A percentile compares a stretch with the other conserved stretches of the same genome.
phyloP scores from a whole-genome alignment of 2,797 vertebrate genomes.

The Ctenopoma kingsleyae region DNA sequence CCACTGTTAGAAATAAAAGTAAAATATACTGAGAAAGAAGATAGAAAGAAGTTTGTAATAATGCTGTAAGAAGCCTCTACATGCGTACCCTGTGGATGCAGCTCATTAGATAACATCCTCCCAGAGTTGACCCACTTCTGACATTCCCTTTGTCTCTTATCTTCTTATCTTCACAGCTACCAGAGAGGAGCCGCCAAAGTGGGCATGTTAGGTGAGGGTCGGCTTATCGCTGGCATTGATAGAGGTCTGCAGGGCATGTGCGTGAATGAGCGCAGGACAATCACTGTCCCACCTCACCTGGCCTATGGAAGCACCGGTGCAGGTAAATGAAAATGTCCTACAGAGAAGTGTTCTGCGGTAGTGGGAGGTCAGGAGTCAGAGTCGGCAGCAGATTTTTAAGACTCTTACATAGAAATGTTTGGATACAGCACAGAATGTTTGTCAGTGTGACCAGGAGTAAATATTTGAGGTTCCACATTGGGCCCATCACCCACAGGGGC shows the following conservation, averaged over 20 bases:
- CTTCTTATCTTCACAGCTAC: conserved; percentile 79
- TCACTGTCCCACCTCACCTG: conserved; percentile 93
- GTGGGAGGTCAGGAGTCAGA: too few relatives aligned
- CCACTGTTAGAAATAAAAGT: neutral
- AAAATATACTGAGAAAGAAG: neutral
- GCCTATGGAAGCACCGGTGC: conserved; percentile 93
- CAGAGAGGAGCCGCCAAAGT: conserved; percentile 88
- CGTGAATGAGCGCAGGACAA: conserved; percentile 91
- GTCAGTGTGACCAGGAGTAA: neutral
- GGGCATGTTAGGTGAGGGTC: conserved; percentile 90
- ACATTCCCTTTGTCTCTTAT: neutral
- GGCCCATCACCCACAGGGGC: too few relatives aligned
- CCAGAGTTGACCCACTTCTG: neutral
- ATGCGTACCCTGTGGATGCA: neutral
- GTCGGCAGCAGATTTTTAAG: neutral
- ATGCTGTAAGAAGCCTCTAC: neutral
- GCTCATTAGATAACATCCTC: neutral
- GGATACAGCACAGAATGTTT: neutral
- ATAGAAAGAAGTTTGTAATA: neutral
- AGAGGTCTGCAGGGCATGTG: conserved; percentile 97
- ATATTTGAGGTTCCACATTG: neutral
- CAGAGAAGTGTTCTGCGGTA: neutral
- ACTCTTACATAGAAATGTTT: too few relatives aligned
- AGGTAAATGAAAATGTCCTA: conserved; percentile 78
- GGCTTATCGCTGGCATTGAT: conserved; percentile 92